These are phyloP conservation scores for Monochamus alternatus DNA, from an alignment of 2,888 invertebrate species.

Conservation along the genomic window DNA sequence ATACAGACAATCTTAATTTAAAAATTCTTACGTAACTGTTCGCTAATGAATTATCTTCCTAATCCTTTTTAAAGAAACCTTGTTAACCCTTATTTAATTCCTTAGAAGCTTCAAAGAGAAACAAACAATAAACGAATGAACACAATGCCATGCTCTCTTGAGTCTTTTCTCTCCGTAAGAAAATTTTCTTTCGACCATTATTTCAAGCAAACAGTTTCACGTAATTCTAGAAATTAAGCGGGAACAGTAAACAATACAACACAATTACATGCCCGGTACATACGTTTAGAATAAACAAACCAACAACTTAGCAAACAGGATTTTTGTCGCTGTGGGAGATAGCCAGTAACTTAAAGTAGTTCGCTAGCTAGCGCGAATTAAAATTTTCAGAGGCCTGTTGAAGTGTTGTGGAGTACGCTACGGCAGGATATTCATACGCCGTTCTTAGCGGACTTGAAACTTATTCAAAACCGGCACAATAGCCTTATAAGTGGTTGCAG, in stretches of 20 bases:
- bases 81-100: too few relatives aligned
- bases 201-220: conserved; percentile 23
- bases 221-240: background rate
- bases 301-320: conserved; percentile 17
- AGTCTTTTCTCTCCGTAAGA: background rate
- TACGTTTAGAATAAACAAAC: conserved; percentile 21
- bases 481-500: conserved; percentile 56
- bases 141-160: background rate
- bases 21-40: too few relatives aligned
- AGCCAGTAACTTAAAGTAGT: conserved; percentile 38
- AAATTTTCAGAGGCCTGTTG: conserved; percentile 40
- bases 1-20: too few relatives aligned
- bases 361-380: conserved; percentile 42
- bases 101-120: too few relatives aligned
- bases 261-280: conserved; percentile 16
- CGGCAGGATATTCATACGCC: conserved; percentile 50
- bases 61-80: too few relatives aligned
- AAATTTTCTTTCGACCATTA: conserved; percentile 9
- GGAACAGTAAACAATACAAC: conserved; percentile 4
- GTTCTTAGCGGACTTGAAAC: conserved; percentile 52
- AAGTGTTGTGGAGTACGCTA: conserved; percentile 44
- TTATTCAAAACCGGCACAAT: conserved; percentile 57
- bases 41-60: too few relatives aligned
- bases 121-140: background rate
- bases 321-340: conserved; percentile 17